Evolutionary conservation across 2,888 invertebrate species (phyloP), one percentile per base, ranked within the genome.

Genomic region (Nowickia ferox): DNA sequence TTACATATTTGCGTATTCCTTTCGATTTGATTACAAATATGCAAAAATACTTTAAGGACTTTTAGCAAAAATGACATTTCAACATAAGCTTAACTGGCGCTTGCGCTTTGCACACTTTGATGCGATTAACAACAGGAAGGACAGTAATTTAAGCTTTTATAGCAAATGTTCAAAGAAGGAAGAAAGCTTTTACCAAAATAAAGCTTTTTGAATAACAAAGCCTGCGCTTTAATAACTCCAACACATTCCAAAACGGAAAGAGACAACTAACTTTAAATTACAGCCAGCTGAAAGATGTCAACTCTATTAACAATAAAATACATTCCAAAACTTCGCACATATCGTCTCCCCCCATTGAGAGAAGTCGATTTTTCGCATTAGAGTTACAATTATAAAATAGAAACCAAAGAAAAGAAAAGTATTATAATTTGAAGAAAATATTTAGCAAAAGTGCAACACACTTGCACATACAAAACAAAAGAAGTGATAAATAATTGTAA

Each of bases 351-450:
- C 79, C 83, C 71, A 71, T 59, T 80, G 55, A 76, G 79, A 83
- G 79, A 86, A 85, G 83, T 82, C 84, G 84, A 86, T 86, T 83
- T 86, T 86, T 86, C 86, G 86, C 86, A 86, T 83, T 83, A 83
- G 76, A 83, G 86, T 86, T 76, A 65, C 79, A 83, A 82, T 82
- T 85, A 85, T 82, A 74, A 85, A 82, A 78, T 82, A 63, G 77
- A 59, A 81, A 42, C 57, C 40, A 74, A 66, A 57, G 53, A 68
- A 38, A 81, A 81, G 30, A 79, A 74, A 85, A 85, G 57, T 79
- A 63, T 78, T 51, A 44, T 38, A 71, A 71, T 51, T 80, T 42
- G 5, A 68, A 42, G 19, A 71, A 77, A 76, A 71, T 71, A 72
- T 22, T 72, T 66, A 10, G 40, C 30, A 61, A 69, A 79, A 59